Evolutionary conservation across 2,113 vertebrate genomes (phyloP).

Genomic region (Edolisoma coerulescens): DNA sequence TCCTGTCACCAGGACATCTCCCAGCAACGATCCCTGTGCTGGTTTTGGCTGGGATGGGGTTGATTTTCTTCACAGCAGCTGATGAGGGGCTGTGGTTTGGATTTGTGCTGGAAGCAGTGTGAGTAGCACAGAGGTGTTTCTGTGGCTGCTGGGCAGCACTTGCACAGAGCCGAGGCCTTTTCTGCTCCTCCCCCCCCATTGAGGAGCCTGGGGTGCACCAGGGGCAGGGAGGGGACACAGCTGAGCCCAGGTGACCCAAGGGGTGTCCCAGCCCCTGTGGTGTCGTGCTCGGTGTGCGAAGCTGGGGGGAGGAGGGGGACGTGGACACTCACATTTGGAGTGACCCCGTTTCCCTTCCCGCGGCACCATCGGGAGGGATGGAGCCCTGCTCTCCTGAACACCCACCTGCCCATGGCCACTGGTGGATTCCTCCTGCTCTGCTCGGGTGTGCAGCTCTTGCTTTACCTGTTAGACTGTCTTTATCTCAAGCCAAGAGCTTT

Average conservation of each 20-base stretch:
- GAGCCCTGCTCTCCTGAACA: neutral
- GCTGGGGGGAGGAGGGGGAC: neutral
- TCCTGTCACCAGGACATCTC: neutral
- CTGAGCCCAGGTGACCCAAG: neutral
- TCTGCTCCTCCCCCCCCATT: neutral
- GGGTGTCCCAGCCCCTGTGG: rapidly evolving
- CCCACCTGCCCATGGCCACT: neutral
- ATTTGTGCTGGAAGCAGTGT: neutral
- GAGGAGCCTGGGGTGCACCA: neutral
- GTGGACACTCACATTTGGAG: too few relatives aligned
- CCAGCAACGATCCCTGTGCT: neutral
- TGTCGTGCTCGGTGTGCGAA: rapidly evolving
- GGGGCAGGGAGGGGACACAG: neutral
- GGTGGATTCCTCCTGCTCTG: neutral
- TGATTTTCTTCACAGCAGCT: neutral
- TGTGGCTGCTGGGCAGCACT: neutral
- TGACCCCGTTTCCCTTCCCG: neutral
- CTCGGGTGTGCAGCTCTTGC: neutral
- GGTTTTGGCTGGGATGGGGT: neutral
- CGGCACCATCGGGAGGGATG: rapidly evolving
- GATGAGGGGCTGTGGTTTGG: neutral
- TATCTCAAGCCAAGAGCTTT: neutral
- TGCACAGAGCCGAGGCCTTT: neutral
- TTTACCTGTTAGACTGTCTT: neutral
- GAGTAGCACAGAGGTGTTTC: neutral